phyloP scores from a whole-genome alignment of 1,140 invertebrate genomes.

The Melanaphis sacchari region DNA sequence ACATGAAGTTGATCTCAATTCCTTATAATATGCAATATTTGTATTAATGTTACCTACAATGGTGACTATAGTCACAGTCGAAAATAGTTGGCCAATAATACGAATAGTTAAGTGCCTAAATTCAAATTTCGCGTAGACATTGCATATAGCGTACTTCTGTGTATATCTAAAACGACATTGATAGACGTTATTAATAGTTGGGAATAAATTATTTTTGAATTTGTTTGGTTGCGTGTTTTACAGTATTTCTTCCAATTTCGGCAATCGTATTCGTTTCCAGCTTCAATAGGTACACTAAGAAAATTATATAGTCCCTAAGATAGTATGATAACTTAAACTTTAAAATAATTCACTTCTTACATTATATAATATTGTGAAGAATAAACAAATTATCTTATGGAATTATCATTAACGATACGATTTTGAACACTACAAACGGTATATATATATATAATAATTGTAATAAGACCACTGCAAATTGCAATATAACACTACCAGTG shows the following conservation, averaged over 20 bases:
- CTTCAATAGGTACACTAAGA: not conserved
- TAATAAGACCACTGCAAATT: not conserved
- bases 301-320: not conserved
- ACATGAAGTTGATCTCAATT: not conserved
- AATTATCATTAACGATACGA: not conserved
- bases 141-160: not conserved
- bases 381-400: not conserved
- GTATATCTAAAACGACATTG: not conserved
- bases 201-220: not conserved
- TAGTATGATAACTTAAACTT: not conserved
- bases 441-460: not conserved
- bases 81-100: not conserved
- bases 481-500: not conserved
- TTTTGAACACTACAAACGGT: not conserved
- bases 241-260: not conserved
- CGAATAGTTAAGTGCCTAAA: not conserved
- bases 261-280: not conserved
- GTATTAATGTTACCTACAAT: not conserved
- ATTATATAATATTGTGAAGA: not conserved
- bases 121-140: not conserved
- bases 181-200: not conserved
- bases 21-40: not conserved
- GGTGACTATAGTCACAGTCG: no score
- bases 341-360: not conserved
- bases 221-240: not conserved